Base-by-base conservation (phyloP, 2,888 invertebrate species). In the Andrena flavipes region DNA sequence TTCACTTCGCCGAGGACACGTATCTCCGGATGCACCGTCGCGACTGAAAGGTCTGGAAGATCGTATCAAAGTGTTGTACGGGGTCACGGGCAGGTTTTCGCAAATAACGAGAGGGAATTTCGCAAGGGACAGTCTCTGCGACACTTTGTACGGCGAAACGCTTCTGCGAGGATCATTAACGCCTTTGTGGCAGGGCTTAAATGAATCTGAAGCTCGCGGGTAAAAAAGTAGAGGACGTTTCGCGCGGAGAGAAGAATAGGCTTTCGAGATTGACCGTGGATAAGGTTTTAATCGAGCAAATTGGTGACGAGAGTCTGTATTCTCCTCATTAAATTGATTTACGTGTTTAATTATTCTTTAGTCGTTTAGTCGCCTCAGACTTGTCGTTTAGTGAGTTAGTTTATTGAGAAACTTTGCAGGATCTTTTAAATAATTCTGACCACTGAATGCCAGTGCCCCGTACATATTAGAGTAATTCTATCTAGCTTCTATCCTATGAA, bases 11-110 rank as follows among this genome's bases (percentile, higher is more conserved):
- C 72, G 72, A 23, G 59, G 59, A 72, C 35, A 29, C 76, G 75
- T 86, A 84, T 87, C 80, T 86, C 49, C 70, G 70, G 60, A 80
- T 73, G 87, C 83, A 86, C 86, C 85, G 80, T 78, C 69, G 76
- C 81, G 69, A 65, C 74, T 65, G 48, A 67, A 84, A 85, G 84
- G 82, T 84, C 69, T 75, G 78, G 71, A 80, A 85, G 88, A 87
- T 89, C 69, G 29, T 87, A 87, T 88, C 87, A 26, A 73, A 63
- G 65, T 62, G 70, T 82, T 62, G 56, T 49, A 42, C 80, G 16
- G 80, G 81, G 80, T 78, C 84, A 42, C 64, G 64, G 80, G 80
- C 80, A 68, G 68, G 71, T 76, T 80, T 80, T 79, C 60, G 62
- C 74, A 64, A 74, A 54, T 71, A 80, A 79, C 79, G 68, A 68